phyloP scores from a whole-genome alignment of 2,113 vertebrate species.

The Rhynchopsitta pachyrhyncha region DNA sequence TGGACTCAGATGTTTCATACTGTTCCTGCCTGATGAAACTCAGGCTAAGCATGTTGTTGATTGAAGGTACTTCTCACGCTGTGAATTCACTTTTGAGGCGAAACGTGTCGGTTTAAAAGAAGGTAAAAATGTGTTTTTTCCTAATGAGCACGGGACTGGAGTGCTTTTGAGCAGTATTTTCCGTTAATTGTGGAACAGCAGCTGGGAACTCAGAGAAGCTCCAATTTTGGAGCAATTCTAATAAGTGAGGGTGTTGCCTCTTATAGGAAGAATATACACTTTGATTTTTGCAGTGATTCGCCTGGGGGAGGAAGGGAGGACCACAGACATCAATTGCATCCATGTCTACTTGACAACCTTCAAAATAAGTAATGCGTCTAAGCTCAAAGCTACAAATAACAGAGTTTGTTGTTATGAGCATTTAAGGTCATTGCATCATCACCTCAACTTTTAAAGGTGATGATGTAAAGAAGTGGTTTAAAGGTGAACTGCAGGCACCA shows the following conservation, averaged over 20 bases:
- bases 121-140: background rate
- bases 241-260: background rate
- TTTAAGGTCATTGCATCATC: background rate
- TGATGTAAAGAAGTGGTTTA: background rate
- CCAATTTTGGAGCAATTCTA: background rate
- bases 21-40: background rate
- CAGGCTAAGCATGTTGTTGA: background rate
- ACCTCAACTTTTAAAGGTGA: background rate
- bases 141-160: background rate
- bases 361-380: background rate
- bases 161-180: background rate
- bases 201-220: background rate
- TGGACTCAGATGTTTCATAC: fast-evolving
- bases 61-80: background rate
- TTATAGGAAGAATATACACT: background rate
- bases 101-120: background rate
- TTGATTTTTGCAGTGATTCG: background rate
- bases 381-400: background rate
- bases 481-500: background rate
- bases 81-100: background rate
- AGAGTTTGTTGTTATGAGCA: background rate
- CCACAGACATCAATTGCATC: background rate
- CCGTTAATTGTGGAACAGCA: background rate
- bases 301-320: background rate
- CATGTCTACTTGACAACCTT: background rate